phyloP scores from a whole-genome alignment of 2,888 invertebrate genomes.

The Ganaspis brasiliensis region DNA sequence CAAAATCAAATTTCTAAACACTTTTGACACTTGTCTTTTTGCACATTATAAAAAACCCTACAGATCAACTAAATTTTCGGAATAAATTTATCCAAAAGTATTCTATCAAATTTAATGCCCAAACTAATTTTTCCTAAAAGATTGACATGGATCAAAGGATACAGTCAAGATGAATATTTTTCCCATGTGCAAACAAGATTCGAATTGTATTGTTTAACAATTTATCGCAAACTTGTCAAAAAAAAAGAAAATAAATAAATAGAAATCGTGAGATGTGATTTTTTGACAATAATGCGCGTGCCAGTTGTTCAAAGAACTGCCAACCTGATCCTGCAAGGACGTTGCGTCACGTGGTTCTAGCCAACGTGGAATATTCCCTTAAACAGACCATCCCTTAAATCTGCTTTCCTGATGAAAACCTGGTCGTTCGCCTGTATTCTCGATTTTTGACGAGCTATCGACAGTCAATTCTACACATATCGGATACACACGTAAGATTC shows the following conservation, averaged over 20 bases:
- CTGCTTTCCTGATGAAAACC: constrained; percentile 79
- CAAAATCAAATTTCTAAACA: no score
- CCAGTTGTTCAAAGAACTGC: constrained; percentile 70
- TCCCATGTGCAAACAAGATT: no score
- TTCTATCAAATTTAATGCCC: no score
- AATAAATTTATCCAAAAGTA: no score
- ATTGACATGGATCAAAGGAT: no score
- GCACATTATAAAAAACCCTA: no score
- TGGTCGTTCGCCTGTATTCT: constrained; percentile 79
- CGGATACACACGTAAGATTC: not conserved
- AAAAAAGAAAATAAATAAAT: constrained; percentile 6
- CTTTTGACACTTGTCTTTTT: no score
- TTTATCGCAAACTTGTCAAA: not conserved
- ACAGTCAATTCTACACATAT: constrained; percentile 72
- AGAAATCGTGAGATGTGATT: constrained; percentile 31
- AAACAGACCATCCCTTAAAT: constrained; percentile 69
- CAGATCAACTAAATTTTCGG: no score
- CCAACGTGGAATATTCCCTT: constrained; percentile 43
- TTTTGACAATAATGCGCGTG: constrained; percentile 60
- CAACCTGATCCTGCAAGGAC: constrained; percentile 79
- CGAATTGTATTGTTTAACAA: no score
- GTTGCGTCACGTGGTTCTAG: constrained; percentile 76
- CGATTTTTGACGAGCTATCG: constrained; percentile 78
- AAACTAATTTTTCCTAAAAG: no score
- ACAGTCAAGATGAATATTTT: no score